These are phyloP conservation scores for Gnatocerus cornutus DNA, from an alignment of 2,888 invertebrate species.

Conservation along the genomic window DNA sequence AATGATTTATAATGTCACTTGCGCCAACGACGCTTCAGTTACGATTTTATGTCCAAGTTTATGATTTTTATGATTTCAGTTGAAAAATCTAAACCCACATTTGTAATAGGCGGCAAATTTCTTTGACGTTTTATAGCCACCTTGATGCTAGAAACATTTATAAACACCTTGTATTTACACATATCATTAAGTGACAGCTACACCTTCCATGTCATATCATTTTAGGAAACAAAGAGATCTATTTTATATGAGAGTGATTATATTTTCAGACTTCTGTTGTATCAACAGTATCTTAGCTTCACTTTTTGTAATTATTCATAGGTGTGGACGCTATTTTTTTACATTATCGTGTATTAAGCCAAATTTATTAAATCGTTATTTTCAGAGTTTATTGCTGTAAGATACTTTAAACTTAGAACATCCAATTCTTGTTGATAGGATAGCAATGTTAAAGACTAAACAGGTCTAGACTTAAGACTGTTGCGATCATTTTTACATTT, in stretches of 20 bases:
- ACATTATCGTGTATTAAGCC: conserved; percentile 22
- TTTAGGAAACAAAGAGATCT: conserved; percentile 22
- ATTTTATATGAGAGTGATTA: conserved; percentile 38
- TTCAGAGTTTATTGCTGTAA: conserved; percentile 30
- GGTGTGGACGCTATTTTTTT: conserved; percentile 25
- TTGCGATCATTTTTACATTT: conserved; percentile 36
- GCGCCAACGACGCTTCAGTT: no score
- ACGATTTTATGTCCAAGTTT: no score
- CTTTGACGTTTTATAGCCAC: no score
- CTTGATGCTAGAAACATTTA: no score
- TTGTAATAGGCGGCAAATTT: no score
- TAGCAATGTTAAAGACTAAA: conserved; percentile 25
- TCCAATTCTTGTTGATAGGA: conserved; percentile 19
- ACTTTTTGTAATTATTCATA: background rate
- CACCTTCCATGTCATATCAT: conserved; percentile 42
- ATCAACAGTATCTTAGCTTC: conserved; percentile 28
- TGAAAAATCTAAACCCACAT: no score
- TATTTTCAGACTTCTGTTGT: conserved; percentile 39
- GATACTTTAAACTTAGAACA: conserved; percentile 12
- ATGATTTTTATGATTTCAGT: no score
- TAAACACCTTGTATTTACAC: no score
- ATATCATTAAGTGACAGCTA: conserved; percentile 36
- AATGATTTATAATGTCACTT: no score
- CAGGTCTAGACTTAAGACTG: conserved; percentile 43
- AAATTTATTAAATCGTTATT: conserved; percentile 33